A percentile compares a stretch with the other conserved stretches of the same genome.
Conservation (phyloP, 2,113 vertebrate species). For the Corythoichthys intestinalis region DNA sequence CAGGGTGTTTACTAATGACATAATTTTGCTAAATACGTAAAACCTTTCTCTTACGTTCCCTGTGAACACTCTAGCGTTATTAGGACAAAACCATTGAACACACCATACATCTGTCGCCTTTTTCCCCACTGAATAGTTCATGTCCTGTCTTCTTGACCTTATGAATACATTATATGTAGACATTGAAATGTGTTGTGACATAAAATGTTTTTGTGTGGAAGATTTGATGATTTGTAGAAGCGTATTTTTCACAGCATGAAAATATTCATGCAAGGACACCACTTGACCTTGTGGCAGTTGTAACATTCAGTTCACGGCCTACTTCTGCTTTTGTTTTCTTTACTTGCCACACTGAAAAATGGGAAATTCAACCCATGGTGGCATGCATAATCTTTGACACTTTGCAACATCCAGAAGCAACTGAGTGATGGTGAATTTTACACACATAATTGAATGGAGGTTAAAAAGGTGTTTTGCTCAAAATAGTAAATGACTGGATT, state of each 20-base stretch:
- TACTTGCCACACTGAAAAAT: conserved; percentile 39
- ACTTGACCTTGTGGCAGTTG: neutral
- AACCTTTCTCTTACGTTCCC: neutral
- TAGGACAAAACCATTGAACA: neutral
- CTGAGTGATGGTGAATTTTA: conserved; percentile 41
- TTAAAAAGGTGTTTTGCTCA: conserved; percentile 48
- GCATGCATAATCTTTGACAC: conserved; percentile 38
- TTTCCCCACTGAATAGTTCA: neutral
- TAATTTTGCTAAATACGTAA: neutral
- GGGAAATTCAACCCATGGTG: conserved; percentile 47
- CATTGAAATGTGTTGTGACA: neutral
- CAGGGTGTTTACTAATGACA: neutral
- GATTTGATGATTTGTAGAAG: neutral
- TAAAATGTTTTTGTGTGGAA: neutral
- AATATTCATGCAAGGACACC: neutral
- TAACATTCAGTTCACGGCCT: conserved; percentile 18
- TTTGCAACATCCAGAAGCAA: conserved; percentile 10
- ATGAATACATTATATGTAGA: neutral
- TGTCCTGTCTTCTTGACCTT: too few species aligned
- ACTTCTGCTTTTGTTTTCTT: conserved; percentile 16
- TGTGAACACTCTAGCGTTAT: neutral
- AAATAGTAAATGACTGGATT: conserved; percentile 39
- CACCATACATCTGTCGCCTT: too few species aligned
- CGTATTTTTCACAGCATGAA: neutral
- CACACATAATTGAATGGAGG: conserved; percentile 47